Evolutionary conservation across 2,888 invertebrate species (phyloP), one percentile per base, ranked within the genome.

Genomic region (Cephus rjabovi): DNA sequence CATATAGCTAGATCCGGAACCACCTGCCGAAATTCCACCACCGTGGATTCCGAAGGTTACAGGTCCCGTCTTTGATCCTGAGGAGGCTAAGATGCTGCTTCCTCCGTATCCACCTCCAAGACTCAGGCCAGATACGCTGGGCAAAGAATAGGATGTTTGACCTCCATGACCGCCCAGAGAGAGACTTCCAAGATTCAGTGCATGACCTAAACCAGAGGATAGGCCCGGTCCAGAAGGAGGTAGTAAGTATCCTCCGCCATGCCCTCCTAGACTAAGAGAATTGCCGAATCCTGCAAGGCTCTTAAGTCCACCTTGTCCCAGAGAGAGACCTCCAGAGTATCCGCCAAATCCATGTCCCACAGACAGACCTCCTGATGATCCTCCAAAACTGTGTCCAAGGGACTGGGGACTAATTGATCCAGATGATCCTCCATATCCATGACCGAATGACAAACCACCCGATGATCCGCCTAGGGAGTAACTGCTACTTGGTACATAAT

Each of bases 11-110:
- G 75, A 75, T 71, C 12, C 81, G 77, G 33, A 71, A 71, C 71
- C 15, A 56, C 56, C 56, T 56, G 56, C 56, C 9, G 56, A 23
- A 56, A 56, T 23, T 56, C 79, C 76, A 30, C 87, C 85, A 4
- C 82, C 85, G 11, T 86, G 83, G 34, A 76, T 15, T 15, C 87
- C 86, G 34, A 91, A 91, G 0, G 90, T 91, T 4, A 91, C 89
- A 1, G 91, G 91, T 11, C 91, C 91, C 0, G 84, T 90, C 76
- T 90, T 91, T 15, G 83, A 79, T 71, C 82, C 82, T 0, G 86
- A 37, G 0, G 86, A 78, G 0, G 79, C 34, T 74, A 89, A 84
- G 4, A 88, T 75, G 4, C 83, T 83, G 34, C 73, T 73, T 30
- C 78, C 78, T 30, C 76, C 79, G 76, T 79, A 79, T 56, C 81